These are phyloP conservation scores for Bufo bufo DNA, from an alignment of 2,113 vertebrate species.

Conservation along the genomic window DNA sequence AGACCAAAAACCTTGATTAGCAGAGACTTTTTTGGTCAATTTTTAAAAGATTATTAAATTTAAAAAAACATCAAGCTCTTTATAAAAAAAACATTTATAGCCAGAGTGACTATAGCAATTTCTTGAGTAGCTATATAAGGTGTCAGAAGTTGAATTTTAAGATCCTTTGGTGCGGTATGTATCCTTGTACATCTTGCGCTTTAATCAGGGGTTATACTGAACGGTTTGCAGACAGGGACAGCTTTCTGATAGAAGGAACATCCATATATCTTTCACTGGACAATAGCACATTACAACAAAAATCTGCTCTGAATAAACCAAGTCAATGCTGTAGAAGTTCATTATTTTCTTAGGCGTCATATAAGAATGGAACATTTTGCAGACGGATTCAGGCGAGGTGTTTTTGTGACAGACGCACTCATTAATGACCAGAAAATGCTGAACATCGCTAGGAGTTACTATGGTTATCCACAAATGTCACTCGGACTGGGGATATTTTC, in stretches of 20 bases:
- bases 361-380: slow-evolving; percentile 38
- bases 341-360: slow-evolving; percentile 45
- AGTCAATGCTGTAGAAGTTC: slow-evolving; percentile 47
- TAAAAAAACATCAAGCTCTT: neutral
- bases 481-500: slow-evolving; percentile 52
- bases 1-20: neutral
- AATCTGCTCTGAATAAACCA: slow-evolving; percentile 41
- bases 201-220: slow-evolving; percentile 32
- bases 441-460: slow-evolving; percentile 50
- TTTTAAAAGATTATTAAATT: neutral
- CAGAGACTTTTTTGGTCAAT: neutral
- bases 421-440: slow-evolving; percentile 54
- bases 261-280: slow-evolving; percentile 20
- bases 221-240: neutral
- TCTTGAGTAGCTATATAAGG: neutral
- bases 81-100: neutral
- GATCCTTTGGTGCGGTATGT: neutral
- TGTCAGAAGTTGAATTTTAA: neutral
- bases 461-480: slow-evolving; percentile 55
- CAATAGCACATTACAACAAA: slow-evolving; percentile 26
- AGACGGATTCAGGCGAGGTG: slow-evolving; percentile 41
- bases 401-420: slow-evolving; percentile 47
- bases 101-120: neutral
- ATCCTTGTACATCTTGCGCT: neutral
- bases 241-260: slow-evolving; percentile 23